These are phyloP conservation scores for Plodia interpunctella DNA, from an alignment of 1,140 invertebrate genomes.

Conservation along the genomic window DNA sequence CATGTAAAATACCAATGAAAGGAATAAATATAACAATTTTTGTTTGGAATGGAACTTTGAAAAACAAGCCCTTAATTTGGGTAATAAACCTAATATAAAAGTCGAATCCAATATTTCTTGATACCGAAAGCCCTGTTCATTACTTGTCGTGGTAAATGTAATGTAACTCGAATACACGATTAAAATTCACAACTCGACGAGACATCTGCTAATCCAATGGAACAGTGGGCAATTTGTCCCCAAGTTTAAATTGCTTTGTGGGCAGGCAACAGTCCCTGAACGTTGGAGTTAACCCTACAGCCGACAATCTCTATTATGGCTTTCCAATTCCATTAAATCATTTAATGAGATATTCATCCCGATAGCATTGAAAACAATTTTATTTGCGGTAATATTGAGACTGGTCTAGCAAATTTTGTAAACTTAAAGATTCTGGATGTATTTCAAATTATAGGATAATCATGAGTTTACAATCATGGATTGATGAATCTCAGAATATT, in stretches of 20 bases:
- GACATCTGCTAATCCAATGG: constrained; percentile 22
- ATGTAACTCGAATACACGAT: constrained; percentile 1
- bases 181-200: constrained; percentile 9
- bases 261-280: constrained; percentile 19
- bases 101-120: too few relatives aligned
- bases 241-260: constrained; percentile 55
- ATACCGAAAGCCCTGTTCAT: too few relatives aligned
- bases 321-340: constrained; percentile 29
- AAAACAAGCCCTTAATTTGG: too few relatives aligned
- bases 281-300: constrained; percentile 16
- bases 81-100: too few relatives aligned
- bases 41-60: too few relatives aligned
- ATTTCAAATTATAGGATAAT: too few relatives aligned
- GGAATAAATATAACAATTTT: too few relatives aligned
- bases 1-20: too few relatives aligned
- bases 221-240: constrained; percentile 29
- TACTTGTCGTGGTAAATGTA: too few relatives aligned
- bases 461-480: too few relatives aligned
- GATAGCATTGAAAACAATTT: constrained; percentile 27
- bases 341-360: constrained; percentile 22
- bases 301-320: constrained; percentile 22
- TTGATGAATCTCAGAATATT: too few relatives aligned
- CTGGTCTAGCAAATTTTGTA: not conserved
- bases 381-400: constrained; percentile 19
- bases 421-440: not conserved